Evolutionary conservation across 1,140 invertebrate genomes (phyloP).

Genomic region (Maconellicoccus hirsutus): DNA sequence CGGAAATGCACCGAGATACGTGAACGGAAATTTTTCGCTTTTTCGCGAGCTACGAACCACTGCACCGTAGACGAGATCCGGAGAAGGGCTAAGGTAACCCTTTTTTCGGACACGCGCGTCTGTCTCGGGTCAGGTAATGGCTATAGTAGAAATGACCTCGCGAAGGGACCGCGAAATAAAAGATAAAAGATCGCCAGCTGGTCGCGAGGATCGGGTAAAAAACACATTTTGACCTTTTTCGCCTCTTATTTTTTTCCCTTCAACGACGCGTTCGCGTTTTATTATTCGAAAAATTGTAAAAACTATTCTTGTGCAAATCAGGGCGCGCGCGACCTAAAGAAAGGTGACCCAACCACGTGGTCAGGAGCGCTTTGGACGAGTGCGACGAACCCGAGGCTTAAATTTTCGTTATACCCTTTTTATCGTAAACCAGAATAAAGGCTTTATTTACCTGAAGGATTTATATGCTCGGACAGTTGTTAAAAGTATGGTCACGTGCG

Average conservation of each 20-base stretch:
- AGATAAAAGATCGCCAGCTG: constrained; percentile 18
- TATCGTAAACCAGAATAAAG: not conserved
- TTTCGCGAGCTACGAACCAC: not conserved
- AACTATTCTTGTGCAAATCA: constrained; percentile 11
- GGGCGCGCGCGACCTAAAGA: not conserved
- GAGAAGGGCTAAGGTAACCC: not conserved
- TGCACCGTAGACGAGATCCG: no score
- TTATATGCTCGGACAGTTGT: not conserved
- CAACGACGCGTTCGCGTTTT: not conserved
- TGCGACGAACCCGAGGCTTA: constrained; percentile 12
- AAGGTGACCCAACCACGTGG: not conserved
- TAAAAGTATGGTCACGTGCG: constrained; percentile 2
- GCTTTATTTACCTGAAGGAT: constrained; percentile 18
- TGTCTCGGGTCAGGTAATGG: constrained; percentile 13
- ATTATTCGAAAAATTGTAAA: no score
- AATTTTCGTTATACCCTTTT: not conserved
- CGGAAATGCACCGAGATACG: not conserved
- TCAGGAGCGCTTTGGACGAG: not conserved
- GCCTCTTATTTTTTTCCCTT: not conserved
- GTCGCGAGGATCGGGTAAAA: not conserved
- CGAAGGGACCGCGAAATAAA: constrained; percentile 19
- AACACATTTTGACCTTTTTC: constrained; percentile 19
- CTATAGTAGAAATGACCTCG: constrained; percentile 11
- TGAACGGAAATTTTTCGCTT: not conserved
- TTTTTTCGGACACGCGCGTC: constrained; percentile 14